Evolutionary conservation across 2,888 invertebrate species (phyloP).

Genomic region (Stictocephala bisonia): DNA sequence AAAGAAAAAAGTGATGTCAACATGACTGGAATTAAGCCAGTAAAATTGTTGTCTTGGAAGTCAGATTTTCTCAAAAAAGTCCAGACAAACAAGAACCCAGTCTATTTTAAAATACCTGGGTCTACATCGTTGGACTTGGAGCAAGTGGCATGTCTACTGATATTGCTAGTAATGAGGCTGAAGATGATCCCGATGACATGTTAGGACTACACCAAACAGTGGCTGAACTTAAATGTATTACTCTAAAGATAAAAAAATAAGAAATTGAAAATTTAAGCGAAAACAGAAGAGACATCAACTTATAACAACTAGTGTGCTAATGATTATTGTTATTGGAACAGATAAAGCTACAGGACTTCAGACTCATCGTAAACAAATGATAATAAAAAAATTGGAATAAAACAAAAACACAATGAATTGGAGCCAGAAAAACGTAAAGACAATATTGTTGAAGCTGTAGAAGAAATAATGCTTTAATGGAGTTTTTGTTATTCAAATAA

Average conservation of each 20-base stretch:
- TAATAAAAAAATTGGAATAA: not conserved
- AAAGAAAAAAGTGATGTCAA: not conserved
- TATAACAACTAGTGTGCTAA: not conserved
- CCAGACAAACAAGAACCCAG: not conserved
- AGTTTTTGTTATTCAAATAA: not conserved
- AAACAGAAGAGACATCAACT: conserved; percentile 2
- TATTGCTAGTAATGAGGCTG: not conserved
- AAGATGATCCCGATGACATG: conserved; percentile 3
- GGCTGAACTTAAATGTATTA: not conserved
- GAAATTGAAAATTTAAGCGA: too few relatives aligned
- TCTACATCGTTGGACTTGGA: not conserved
- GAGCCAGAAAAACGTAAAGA: not conserved
- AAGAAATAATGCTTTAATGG: not conserved
- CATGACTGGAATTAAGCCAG: not conserved
- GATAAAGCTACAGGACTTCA: not conserved
- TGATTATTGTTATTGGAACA: not conserved
- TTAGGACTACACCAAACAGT: conserved; percentile 1
- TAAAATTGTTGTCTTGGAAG: not conserved
- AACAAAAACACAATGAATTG: not conserved
- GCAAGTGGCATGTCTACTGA: not conserved
- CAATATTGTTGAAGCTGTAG: not conserved
- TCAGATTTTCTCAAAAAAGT: conserved; percentile 6
- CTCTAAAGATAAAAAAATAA: too few relatives aligned
- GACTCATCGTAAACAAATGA: not conserved
- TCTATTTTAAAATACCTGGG: not conserved